Evolutionary conservation across 2,113 vertebrate genomes (phyloP), one percentile per base, ranked within the genome.

Genomic region (Microtus ochrogaster): DNA sequence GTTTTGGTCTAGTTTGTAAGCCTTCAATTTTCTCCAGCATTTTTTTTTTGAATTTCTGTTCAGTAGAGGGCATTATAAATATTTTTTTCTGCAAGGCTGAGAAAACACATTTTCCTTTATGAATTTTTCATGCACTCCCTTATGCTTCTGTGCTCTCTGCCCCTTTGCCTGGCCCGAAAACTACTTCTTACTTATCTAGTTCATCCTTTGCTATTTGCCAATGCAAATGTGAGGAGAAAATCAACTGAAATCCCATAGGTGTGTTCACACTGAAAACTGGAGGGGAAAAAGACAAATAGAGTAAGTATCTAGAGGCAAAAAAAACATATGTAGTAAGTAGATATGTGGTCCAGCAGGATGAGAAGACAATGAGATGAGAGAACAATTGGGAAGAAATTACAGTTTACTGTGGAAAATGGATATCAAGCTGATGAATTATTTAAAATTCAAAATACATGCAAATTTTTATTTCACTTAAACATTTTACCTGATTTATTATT

Each of bases 151-250:
- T 91, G 47, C 47, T 94, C 55, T 96, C 74, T 94, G 82, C 61
- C 89, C 78, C 66, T 92, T n/a, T 92, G 52, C 49, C 47, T 92
- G 41, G 73, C 86, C 95, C 83, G 7, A 89, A 91, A 92, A 78
- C 86, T 85, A 36, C 88, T 74, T 83, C 52, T 74, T 94, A 44
- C 89, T 92, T 88, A n/a, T 55, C 79, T 76, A 44, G 93, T 94
- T 97, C 63, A 83, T 89, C 76, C 88, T 63, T 92, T 93, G 89
- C 77, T 93, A 55, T 98, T 97, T 96, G 86, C 85, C 61, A 74
- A 81, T 91, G 91, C 55, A 95, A 91, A 92, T 94, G 79, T 47
- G 47, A 93, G 58, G 26, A 44, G 72, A 36, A 83, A 97, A 95
- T 47, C 72, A 91, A 52, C 36, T 44, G 41, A 79, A 89, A 92